Percentiles rank a stretch among this genome's conserved stretches.
phyloP scores from a whole-genome alignment of 2,797 vertebrate species.

The Rhadinocentrus ornatus region DNA sequence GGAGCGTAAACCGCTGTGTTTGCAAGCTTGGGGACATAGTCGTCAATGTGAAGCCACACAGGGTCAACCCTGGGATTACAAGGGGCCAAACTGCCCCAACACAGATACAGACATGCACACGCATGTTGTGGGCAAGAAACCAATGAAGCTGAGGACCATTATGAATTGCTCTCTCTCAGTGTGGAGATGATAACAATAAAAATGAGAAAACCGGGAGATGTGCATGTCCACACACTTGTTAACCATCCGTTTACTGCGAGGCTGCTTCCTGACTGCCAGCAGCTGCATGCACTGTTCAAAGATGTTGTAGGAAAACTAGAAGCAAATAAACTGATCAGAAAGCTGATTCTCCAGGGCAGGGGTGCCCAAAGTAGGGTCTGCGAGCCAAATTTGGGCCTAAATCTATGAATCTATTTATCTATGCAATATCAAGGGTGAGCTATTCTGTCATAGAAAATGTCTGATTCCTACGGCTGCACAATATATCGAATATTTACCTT shows the following conservation, averaged over 20 bases:
- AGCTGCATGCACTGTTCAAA: no score
- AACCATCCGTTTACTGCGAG: slow-evolving; percentile 1
- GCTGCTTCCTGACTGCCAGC: background rate
- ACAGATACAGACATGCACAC: slow-evolving; percentile 29
- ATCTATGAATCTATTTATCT: no score
- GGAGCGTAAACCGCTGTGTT: slow-evolving; percentile 37
- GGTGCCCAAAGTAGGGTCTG: no score
- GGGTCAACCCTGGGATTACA: slow-evolving; percentile 56
- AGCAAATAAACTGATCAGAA: background rate
- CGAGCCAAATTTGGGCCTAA: no score
- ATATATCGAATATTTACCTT: no score
- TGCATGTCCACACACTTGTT: slow-evolving; percentile 14
- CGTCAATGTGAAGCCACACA: slow-evolving; percentile 30
- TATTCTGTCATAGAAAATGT: no score
- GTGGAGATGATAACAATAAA: slow-evolving; percentile 56
- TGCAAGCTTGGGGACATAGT: slow-evolving; percentile 46
- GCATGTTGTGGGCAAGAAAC: slow-evolving; percentile 6
- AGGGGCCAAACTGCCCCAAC: slow-evolving; percentile 52
- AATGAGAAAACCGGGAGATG: slow-evolving; percentile 46
- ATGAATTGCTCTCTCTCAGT: slow-evolving; percentile 26
- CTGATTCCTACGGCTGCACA: no score
- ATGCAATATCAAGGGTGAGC: no score
- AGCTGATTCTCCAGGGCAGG: no score
- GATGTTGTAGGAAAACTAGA: no score
- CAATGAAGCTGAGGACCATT: background rate